phyloP scores from a whole-genome alignment of 2,113 vertebrate genomes.

The Crotalus horridus region DNA sequence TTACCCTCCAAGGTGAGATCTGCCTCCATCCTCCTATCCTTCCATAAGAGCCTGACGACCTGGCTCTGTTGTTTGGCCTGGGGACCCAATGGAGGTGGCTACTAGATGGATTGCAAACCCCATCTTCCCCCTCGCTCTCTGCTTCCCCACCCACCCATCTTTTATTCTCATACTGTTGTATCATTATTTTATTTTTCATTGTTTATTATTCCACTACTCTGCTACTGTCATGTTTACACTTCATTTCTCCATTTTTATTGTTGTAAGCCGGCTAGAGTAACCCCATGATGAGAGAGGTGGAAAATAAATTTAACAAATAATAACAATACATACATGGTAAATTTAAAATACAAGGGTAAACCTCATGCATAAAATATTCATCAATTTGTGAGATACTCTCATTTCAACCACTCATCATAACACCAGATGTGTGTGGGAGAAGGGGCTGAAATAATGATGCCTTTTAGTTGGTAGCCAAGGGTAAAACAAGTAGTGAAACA shows the following conservation, averaged over 20 bases:
- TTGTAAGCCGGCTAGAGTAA: background rate
- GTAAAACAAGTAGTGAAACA: background rate
- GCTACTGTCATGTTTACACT: background rate
- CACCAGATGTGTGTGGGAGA: background rate
- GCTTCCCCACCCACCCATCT: background rate
- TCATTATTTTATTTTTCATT: background rate
- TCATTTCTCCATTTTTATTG: background rate
- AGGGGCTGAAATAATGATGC: background rate
- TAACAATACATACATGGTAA: background rate
- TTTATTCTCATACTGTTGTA: background rate
- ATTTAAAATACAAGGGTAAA: background rate
- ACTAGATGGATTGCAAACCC: background rate
- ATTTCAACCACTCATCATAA: conserved; percentile 1
- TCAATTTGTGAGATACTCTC: background rate
- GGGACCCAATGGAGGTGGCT: background rate
- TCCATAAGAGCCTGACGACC: background rate
- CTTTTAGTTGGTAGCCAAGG: background rate
- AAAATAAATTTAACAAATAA: background rate
- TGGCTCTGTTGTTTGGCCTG: background rate
- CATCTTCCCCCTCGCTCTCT: background rate
- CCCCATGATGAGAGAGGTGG: background rate
- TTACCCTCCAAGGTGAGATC: background rate
- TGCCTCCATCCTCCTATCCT: background rate
- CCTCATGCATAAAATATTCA: background rate
- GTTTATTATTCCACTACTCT: background rate